These are phyloP conservation scores for Ferdinandea cuprea DNA, from an alignment of 2,888 invertebrate genomes.

Conservation along the genomic window DNA sequence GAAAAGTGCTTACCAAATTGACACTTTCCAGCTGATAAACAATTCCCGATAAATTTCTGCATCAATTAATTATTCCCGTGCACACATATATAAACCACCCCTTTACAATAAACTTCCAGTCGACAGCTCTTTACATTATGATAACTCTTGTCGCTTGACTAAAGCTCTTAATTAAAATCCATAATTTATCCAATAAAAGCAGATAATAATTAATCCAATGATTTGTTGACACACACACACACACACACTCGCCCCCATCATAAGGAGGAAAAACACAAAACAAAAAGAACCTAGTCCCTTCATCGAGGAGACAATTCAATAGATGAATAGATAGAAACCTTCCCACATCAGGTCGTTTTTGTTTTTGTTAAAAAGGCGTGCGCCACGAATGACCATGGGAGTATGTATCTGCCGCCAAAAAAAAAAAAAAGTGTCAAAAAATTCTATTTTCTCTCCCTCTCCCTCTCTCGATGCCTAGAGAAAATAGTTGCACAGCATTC, in stretches of 20 bases:
- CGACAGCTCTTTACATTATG: conserved; percentile 42
- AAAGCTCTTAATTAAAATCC: conserved; percentile 67
- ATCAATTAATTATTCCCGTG: conserved; percentile 45
- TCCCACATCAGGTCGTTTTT: not conserved
- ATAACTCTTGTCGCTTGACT: conserved; percentile 48
- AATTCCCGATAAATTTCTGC: conserved; percentile 45
- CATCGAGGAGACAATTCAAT: no score
- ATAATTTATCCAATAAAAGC: conserved; percentile 61
- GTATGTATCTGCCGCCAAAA: not conserved
- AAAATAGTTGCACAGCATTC: conserved; percentile 4
- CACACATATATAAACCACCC: conserved; percentile 22
- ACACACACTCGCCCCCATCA: not conserved
- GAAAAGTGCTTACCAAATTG: conserved; percentile 14
- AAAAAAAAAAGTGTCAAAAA: conserved; percentile 7
- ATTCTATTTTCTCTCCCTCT: not conserved
- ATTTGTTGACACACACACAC: conserved; percentile 38
- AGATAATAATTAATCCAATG: conserved; percentile 52
- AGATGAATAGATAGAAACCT: not conserved
- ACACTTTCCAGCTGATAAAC: conserved; percentile 25
- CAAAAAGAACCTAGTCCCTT: not conserved
- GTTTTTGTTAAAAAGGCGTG: not conserved
- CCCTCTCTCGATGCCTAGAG: not conserved
- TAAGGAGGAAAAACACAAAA: not conserved
- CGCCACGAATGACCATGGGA: not conserved
- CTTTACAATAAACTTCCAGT: conserved; percentile 43